Conservation (phyloP, 2,113 vertebrate genomes). For the Pseudorasbora parva region DNA sequence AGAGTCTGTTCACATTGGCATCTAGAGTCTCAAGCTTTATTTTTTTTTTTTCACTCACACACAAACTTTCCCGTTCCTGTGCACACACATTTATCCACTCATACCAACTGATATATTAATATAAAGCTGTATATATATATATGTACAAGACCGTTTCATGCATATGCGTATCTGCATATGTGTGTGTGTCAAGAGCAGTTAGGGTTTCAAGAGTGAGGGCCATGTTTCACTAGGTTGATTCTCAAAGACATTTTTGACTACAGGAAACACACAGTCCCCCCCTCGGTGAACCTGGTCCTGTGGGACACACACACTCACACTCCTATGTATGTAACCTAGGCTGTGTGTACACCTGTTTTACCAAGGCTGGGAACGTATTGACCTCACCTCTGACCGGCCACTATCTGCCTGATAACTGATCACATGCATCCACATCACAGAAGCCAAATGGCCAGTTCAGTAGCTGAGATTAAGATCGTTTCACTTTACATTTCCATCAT, state of each 20-base stretch:
- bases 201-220: constrained; percentile 52
- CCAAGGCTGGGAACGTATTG: constrained; percentile 53
- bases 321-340: constrained; percentile 45
- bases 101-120: not conserved
- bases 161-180: not conserved
- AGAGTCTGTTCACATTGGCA: constrained; percentile 62
- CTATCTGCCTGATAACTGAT: constrained; percentile 45
- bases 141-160: not conserved
- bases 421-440: constrained; percentile 38
- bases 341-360: constrained; percentile 55
- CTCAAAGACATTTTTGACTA: constrained; percentile 73
- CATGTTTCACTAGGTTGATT: constrained; percentile 63
- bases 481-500: constrained; percentile 22
- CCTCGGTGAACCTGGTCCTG: constrained; percentile 64
- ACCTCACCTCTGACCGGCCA: constrained; percentile 53
- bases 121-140: not conserved
- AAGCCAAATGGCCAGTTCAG: constrained; percentile 43
- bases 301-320: constrained; percentile 60
- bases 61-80: not conserved
- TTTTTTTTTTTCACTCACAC: constrained; percentile 12
- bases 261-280: constrained; percentile 65
- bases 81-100: not conserved
- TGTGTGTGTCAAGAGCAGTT: constrained; percentile 31
- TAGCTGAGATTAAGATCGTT: constrained; percentile 12
- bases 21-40: not conserved